Evolutionary conservation across 2,888 invertebrate genomes (phyloP).

Genomic region (Masnerella sp.): DNA sequence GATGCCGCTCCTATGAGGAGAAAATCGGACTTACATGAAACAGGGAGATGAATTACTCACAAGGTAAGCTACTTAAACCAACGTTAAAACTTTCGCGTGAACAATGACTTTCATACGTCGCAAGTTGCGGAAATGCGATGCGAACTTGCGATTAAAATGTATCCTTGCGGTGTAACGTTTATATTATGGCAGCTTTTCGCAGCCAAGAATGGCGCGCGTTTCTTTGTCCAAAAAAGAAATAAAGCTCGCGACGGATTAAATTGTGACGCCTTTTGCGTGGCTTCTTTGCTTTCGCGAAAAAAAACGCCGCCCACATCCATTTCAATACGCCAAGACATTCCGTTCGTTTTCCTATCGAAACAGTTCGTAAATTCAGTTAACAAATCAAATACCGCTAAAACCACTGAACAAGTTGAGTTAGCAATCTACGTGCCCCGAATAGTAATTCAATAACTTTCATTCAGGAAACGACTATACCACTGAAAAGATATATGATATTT

Average conservation of each 20-base stretch:
- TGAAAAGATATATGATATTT: conserved; percentile 33
- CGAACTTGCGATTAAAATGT: conserved; percentile 45
- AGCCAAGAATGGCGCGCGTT: conserved; percentile 7
- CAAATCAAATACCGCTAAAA: conserved; percentile 77
- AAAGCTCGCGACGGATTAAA: conserved; percentile 25
- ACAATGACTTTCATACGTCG: conserved; percentile 46
- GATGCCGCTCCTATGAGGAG: conserved; percentile 74
- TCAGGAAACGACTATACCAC: conserved; percentile 28
- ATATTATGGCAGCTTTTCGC: conserved; percentile 22
- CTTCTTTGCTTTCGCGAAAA: conserved; percentile 3
- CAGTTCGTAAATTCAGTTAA: conserved; percentile 76
- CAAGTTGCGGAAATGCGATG: conserved; percentile 32
- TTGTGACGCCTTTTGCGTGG: conserved; percentile 2
- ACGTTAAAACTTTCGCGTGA: conserved; percentile 45
- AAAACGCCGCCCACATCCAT: conserved; percentile 31
- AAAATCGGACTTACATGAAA: conserved; percentile 75
- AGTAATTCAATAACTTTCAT: conserved; percentile 65
- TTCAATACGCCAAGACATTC: conserved; percentile 48
- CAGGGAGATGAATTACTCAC: conserved; percentile 77
- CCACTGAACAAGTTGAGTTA: conserved; percentile 76
- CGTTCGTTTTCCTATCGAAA: conserved; percentile 63
- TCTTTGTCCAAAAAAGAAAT: conserved; percentile 5
- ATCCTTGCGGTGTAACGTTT: conserved; percentile 29
- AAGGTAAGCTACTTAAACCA: conserved; percentile 69
- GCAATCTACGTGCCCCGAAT: conserved; percentile 76